phyloP scores from a whole-genome alignment of 2,113 vertebrate species.

The Polyodon spathula region DNA sequence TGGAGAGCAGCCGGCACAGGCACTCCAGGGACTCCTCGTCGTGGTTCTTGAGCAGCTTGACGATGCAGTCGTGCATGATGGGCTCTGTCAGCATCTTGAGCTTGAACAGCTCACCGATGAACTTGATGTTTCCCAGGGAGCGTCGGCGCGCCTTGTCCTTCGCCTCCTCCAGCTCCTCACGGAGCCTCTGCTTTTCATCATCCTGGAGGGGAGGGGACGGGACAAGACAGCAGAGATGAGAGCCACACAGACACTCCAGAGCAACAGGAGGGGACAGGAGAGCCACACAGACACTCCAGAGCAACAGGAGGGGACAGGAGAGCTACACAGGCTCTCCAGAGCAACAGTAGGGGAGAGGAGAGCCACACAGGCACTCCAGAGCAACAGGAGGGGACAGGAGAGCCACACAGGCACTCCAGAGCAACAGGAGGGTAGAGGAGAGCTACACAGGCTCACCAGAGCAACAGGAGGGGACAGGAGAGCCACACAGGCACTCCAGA shows the following conservation, averaged over 20 bases:
- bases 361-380: too few relatives aligned
- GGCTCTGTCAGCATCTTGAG: slow-evolving; percentile 95
- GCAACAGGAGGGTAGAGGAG: neutral
- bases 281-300: neutral
- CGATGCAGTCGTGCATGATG: slow-evolving; percentile 97
- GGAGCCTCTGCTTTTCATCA: slow-evolving; percentile 77
- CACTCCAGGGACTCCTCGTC: slow-evolving; percentile 94
- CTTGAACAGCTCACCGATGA: slow-evolving; percentile 97
- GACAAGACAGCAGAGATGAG: neutral
- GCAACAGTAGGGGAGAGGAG: neutral
- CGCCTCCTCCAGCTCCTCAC: slow-evolving; percentile 71
- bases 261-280: neutral
- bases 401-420: too few relatives aligned
- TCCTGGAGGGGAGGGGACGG: slow-evolving; percentile 42
- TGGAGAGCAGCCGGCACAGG: slow-evolving; percentile 85
- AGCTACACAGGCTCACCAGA: too few relatives aligned
- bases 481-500: too few relatives aligned
- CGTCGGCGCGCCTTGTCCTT: slow-evolving; percentile 82
- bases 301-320: neutral
- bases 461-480: neutral
- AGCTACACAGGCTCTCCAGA: neutral
- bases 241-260: neutral
- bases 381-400: neutral
- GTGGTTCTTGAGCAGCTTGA: slow-evolving; percentile 93
- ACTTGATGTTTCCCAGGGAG: slow-evolving; percentile 94